Evolutionary conservation across 2,113 vertebrate species (phyloP).

Genomic region (Malurus elegans): DNA sequence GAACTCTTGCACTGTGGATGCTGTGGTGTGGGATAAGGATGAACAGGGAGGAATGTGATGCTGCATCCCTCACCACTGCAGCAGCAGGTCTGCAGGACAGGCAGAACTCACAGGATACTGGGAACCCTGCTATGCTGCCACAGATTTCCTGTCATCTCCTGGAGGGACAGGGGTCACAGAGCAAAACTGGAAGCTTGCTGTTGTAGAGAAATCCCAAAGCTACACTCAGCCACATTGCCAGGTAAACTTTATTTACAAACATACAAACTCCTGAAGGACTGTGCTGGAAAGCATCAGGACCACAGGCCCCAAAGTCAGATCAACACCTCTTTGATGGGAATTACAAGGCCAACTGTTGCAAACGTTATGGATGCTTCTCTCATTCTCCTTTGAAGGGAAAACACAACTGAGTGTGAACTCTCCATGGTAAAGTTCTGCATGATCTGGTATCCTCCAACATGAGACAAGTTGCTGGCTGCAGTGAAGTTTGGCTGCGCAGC

Average conservation of each 20-base stretch:
- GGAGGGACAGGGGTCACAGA: neutral
- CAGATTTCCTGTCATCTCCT: neutral
- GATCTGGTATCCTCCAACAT: neutral
- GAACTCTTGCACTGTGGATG: neutral
- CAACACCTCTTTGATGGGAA: neutral
- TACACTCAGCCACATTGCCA: neutral
- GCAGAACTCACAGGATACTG: neutral
- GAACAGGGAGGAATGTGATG: neutral
- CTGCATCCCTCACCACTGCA: neutral
- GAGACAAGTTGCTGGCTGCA: neutral
- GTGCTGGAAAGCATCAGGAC: neutral
- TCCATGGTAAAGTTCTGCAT: neutral
- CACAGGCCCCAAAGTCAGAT: slow-evolving; percentile 16
- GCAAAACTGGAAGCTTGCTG: neutral
- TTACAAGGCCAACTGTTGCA: neutral
- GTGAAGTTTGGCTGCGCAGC: neutral
- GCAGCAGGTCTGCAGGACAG: neutral
- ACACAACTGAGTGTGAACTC: neutral
- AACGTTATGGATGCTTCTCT: neutral
- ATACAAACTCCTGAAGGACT: neutral
- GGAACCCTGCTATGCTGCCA: neutral
- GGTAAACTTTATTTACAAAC: slow-evolving; percentile 43
- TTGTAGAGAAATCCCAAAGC: neutral
- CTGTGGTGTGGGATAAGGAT: neutral
- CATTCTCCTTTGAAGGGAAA: neutral